Conservation (phyloP, 2,888 invertebrate genomes). For the Caenorhabditis panamensis region DNA sequence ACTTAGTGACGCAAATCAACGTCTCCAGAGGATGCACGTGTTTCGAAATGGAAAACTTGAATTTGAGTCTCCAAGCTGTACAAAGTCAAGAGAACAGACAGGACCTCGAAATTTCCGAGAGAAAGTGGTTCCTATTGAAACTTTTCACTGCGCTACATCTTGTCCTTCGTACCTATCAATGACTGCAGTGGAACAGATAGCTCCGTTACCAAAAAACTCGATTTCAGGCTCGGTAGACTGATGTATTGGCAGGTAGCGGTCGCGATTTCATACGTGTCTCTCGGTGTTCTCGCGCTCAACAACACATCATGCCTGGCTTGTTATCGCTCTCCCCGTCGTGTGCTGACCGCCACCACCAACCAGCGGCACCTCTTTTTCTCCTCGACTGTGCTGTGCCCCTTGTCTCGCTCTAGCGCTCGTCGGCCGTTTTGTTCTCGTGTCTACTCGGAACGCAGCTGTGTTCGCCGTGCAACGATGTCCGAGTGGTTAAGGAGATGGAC, state of each 20-base stretch:
- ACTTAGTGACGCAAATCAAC: no score
- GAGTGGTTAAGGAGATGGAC: slow-evolving; percentile 86
- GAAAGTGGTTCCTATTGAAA: not conserved
- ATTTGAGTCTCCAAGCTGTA: no score
- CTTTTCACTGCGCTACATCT: not conserved
- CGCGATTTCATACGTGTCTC: not conserved
- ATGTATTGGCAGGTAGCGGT: slow-evolving; percentile 8
- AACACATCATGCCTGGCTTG: slow-evolving; percentile 1
- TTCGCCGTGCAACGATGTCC: slow-evolving; percentile 82
- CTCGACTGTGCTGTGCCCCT: not conserved
- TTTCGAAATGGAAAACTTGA: no score
- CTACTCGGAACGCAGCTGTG: slow-evolving; percentile 27
- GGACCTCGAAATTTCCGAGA: not conserved
- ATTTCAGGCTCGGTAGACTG: slow-evolving; percentile 2
- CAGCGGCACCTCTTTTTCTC: not conserved
- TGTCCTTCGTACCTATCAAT: not conserved
- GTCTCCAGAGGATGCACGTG: no score
- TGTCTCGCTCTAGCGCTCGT: slow-evolving; percentile 7
- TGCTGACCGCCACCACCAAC: slow-evolving; percentile 7
- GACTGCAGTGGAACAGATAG: not conserved
- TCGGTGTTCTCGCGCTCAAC: not conserved
- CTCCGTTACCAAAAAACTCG: not conserved
- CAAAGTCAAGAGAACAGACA: not conserved
- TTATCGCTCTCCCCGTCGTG: not conserved
- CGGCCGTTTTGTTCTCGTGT: slow-evolving; percentile 28